Evolutionary conservation across 2,888 invertebrate genomes (phyloP).

Genomic region (Ennomos fuscantarius): DNA sequence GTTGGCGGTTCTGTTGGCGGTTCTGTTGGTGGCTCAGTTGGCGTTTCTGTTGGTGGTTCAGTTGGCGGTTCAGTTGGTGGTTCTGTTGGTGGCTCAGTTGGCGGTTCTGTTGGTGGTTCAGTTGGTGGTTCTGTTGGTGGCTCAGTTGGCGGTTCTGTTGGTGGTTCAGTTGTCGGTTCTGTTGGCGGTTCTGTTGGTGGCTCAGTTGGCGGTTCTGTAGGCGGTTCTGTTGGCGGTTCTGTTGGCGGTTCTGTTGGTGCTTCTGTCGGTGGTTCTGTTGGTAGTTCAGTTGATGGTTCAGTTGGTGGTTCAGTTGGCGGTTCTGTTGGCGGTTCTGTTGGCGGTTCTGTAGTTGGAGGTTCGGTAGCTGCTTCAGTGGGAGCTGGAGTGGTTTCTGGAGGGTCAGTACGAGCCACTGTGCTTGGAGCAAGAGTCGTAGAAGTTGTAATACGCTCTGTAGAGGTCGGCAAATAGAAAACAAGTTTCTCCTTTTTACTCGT

Average conservation of each 20-base stretch:
- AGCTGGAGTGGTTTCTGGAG: slow-evolving; percentile 4
- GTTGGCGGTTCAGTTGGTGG: too few relatives aligned
- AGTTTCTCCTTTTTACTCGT: neutral
- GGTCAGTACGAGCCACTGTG: slow-evolving; percentile 1
- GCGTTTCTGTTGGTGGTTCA: too few relatives aligned
- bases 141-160: too few relatives aligned
- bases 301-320: slow-evolving; percentile 4
- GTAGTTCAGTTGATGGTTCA: neutral
- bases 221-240: slow-evolving; percentile 1
- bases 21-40: too few relatives aligned
- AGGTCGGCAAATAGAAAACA: slow-evolving; percentile 10
- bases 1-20: too few relatives aligned
- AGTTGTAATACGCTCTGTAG: slow-evolving; percentile 21
- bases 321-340: slow-evolving; percentile 1
- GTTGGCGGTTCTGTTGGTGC: slow-evolving; percentile 6
- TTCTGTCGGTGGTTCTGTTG: slow-evolving; percentile 10
- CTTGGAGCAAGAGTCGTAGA: slow-evolving; percentile 24
- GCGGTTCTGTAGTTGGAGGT: slow-evolving; percentile 12
- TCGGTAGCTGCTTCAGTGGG: slow-evolving; percentile 25
- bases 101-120: too few relatives aligned
- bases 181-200: slow-evolving; percentile 7
- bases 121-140: too few relatives aligned
- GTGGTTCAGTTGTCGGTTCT: neutral
- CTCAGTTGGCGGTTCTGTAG: neutral
- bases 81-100: too few relatives aligned